These are phyloP conservation scores for Colistium nudipinnis DNA, from an alignment of 2,113 vertebrate species.

Conservation along the genomic window DNA sequence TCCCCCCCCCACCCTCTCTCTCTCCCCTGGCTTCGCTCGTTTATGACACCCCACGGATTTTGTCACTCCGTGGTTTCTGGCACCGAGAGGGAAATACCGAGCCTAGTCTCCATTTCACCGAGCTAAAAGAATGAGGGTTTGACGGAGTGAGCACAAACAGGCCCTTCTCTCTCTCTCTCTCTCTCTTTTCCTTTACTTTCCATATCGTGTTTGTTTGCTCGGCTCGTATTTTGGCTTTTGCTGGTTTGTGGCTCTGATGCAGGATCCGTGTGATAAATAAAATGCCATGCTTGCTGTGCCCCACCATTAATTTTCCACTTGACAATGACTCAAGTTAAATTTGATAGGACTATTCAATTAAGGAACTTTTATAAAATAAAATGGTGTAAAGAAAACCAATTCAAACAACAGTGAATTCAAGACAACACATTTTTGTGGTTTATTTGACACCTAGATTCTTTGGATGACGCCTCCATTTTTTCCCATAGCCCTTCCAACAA, in stretches of 20 bases:
- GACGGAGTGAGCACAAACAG: slow-evolving; percentile 60
- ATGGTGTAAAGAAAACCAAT: too few relatives aligned
- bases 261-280: slow-evolving; percentile 14
- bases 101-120: slow-evolving; percentile 87
- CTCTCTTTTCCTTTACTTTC: slow-evolving; percentile 45
- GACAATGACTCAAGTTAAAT: background rate
- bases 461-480: background rate
- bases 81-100: slow-evolving; percentile 85
- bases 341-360: background rate
- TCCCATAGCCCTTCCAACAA: too few relatives aligned
- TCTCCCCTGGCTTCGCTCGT: slow-evolving; percentile 70
- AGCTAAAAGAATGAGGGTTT: slow-evolving; percentile 62
- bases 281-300: background rate
- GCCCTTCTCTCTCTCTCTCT: slow-evolving; percentile 57
- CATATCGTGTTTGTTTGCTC: slow-evolving; percentile 66
- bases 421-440: too few relatives aligned
- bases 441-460: background rate
- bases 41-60: slow-evolving; percentile 91
- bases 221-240: slow-evolving; percentile 24
- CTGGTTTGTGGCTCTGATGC: slow-evolving; percentile 17
- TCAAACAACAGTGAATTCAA: too few relatives aligned
- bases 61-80: slow-evolving; percentile 95
- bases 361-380: too few relatives aligned
- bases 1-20: slow-evolving; percentile 27
- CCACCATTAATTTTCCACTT: background rate